A percentile compares a stretch with the other conserved stretches of the same genome.
phyloP scores from a whole-genome alignment of 2,797 vertebrate species.

The Xiphorhynchus erythropygius region DNA sequence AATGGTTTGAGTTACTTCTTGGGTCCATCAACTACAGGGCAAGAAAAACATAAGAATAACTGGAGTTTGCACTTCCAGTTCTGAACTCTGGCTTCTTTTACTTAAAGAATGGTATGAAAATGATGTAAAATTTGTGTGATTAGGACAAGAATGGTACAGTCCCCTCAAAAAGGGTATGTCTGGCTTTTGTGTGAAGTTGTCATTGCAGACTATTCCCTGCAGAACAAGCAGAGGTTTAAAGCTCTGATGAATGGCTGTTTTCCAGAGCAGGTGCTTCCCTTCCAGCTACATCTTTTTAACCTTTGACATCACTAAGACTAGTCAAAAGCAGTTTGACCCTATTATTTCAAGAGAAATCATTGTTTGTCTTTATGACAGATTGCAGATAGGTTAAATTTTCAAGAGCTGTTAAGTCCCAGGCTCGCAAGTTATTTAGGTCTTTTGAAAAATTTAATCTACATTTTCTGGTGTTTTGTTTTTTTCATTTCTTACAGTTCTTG shows the following conservation, averaged over 20 bases:
- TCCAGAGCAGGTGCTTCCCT: not conserved
- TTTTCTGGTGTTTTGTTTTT: not conserved
- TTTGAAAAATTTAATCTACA: not conserved
- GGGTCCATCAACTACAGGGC: not conserved
- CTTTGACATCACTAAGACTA: constrained; percentile 16
- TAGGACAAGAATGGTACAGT: not conserved
- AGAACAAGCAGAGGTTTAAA: constrained; percentile 4
- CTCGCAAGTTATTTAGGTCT: not conserved
- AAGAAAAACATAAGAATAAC: not conserved
- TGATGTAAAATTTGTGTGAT: not conserved
- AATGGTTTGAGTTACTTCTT: not conserved
- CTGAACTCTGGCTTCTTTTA: not conserved
- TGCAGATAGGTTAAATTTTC: constrained; percentile 6
- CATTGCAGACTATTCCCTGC: not conserved
- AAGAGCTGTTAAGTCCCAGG: not conserved
- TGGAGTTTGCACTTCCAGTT: not conserved
- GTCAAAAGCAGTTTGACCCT: constrained; percentile 10
- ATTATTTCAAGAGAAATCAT: constrained; percentile 6
- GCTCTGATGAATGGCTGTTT: not conserved
- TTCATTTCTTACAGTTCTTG: constrained; percentile 34
- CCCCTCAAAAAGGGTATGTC: not conserved
- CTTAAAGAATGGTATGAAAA: constrained; percentile 8
- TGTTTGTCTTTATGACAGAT: constrained; percentile 19
- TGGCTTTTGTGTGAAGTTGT: not conserved
- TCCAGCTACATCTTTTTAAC: constrained; percentile 26